phyloP scores from a whole-genome alignment of 1,140 invertebrate species.

The Euwallacea similis region DNA sequence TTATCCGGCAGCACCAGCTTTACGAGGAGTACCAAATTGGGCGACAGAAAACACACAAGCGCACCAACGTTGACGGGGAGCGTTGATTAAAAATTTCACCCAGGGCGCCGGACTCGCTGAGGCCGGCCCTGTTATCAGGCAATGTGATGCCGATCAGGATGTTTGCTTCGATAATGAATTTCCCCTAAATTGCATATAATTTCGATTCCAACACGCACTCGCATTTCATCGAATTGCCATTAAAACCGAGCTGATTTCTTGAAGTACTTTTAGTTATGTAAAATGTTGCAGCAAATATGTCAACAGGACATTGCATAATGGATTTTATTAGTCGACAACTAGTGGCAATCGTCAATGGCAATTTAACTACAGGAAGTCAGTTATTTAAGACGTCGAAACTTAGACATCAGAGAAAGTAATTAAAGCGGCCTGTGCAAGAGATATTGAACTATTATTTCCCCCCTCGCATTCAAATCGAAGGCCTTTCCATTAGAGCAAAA shows the following conservation, averaged over 20 bases:
- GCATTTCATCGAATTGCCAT: not conserved
- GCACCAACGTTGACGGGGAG: too few relatives aligned
- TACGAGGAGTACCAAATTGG: too few relatives aligned
- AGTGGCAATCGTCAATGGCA: not conserved
- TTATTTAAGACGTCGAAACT: slow-evolving; percentile 2
- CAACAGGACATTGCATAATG: slow-evolving; percentile 8
- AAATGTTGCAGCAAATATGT: slow-evolving; percentile 6
- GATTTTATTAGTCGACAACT: not conserved
- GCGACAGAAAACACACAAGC: too few relatives aligned
- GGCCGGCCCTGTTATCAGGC: too few relatives aligned
- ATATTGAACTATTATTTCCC: too few relatives aligned
- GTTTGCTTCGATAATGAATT: not conserved
- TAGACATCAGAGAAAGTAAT: too few relatives aligned
- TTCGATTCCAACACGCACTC: not conserved
- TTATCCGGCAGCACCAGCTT: too few relatives aligned
- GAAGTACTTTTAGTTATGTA: slow-evolving; percentile 1
- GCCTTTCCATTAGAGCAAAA: too few relatives aligned
- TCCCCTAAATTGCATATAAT: not conserved
- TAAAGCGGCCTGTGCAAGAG: too few relatives aligned
- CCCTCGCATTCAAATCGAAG: too few relatives aligned
- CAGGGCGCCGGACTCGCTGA: too few relatives aligned
- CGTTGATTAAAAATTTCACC: too few relatives aligned
- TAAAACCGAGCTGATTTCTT: not conserved
- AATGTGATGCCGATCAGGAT: not conserved
- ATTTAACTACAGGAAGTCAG: not conserved